These are phyloP conservation scores for Menidia beryllina DNA, from an alignment of 2,113 vertebrate species.

Conservation along the genomic window DNA sequence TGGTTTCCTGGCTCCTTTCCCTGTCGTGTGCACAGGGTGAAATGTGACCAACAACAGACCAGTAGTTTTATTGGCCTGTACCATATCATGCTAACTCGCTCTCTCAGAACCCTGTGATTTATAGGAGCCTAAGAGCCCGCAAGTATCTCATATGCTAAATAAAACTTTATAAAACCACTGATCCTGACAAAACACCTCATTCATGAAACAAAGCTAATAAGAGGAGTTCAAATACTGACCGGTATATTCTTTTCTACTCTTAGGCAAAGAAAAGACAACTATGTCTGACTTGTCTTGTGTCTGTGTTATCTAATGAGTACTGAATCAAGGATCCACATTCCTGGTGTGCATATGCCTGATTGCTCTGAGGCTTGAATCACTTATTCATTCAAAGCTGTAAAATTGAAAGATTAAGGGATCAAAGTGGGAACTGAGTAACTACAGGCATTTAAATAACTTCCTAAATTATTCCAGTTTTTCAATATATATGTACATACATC, in stretches of 20 bases:
- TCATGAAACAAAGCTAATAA: constrained; percentile 28
- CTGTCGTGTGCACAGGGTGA: constrained; percentile 60
- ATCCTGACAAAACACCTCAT: no score
- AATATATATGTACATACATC: background rate
- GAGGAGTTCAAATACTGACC: constrained; percentile 31
- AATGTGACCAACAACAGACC: constrained; percentile 75
- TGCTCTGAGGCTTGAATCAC: constrained; percentile 54
- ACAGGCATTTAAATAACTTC: background rate
- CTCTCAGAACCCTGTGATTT: constrained; percentile 65
- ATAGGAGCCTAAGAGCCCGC: constrained; percentile 50
- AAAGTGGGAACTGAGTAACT: constrained; percentile 8
- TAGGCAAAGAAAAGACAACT: constrained; percentile 9
- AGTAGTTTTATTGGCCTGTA: constrained; percentile 62
- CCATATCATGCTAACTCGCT: constrained; percentile 56
- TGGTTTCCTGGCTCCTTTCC: constrained; percentile 37
- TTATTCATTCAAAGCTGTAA: constrained; percentile 21
- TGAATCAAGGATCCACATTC: constrained; percentile 71
- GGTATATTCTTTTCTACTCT: constrained; percentile 12
- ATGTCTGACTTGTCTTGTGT: constrained; percentile 47
- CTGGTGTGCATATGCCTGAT: constrained; percentile 72
- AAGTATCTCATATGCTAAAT: constrained; percentile 59
- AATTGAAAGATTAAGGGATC: constrained; percentile 27
- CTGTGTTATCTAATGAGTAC: constrained; percentile 61
- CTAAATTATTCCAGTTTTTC: background rate
- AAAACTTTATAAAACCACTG: constrained; percentile 62